Evolutionary conservation across 2,113 vertebrate species (phyloP), one percentile per base, ranked within the genome.

Genomic region (Litocranius walleri): DNA sequence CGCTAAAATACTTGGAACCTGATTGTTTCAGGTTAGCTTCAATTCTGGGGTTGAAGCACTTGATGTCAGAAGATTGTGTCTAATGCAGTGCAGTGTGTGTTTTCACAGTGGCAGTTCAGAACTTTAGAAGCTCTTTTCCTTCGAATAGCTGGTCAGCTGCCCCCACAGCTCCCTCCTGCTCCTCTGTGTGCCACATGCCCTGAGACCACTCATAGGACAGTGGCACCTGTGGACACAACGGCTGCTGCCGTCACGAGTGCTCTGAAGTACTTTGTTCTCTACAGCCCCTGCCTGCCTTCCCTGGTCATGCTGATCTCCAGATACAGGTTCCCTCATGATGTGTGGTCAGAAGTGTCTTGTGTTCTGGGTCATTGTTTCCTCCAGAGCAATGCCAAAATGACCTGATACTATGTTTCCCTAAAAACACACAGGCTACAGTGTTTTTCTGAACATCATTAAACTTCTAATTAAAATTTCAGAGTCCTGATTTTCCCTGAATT

Each of bases 381-480:
- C 6, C 2, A 89, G 59, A 80, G 74, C n/a, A 82, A 25, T 64
- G 25, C 40, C 29, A 88, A 92, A 88, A 54, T 64, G 43, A 95
- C 56, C 17, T 94, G 40, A 64, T 64, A 16, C 48, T 94, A 0
- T 87, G 13, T 80, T 97, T 93, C 54, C 17, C 33, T 90, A 77
- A 91, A 82, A 98, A 64, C 13, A 92, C 7, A 54, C 33, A 82
- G 50, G 13, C 64, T 82, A n/a, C 7, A 67, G 1, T 96, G 56
- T 14, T 25, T 64, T 97, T 95, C 71, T 77, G 19, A 94, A 57
- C 29, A 6, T 92, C 40, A 93, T 57, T 97, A 85, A 84, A 61
- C 92, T 94, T 95, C 48, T 87, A 23, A 61, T 95, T 97, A 92
- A 96, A 95, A 56, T 95, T n/a, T 50, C 21, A 52, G 43, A 85